These are phyloP conservation scores for Parochlus steinenii DNA, from an alignment of 2,888 invertebrate species.

Conservation along the genomic window DNA sequence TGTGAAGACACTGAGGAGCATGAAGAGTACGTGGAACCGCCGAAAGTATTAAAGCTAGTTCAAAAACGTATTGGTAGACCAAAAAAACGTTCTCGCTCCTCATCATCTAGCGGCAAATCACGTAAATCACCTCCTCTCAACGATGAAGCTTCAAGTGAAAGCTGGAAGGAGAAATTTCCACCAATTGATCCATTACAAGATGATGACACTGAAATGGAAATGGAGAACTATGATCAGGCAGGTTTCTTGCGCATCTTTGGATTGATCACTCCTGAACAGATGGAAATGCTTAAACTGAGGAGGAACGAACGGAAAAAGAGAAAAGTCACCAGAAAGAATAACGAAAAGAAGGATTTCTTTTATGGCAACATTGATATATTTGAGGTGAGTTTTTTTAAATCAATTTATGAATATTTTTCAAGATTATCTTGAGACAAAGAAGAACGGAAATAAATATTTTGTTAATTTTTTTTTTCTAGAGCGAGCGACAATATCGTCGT, in stretches of 20 bases:
- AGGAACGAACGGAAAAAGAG: conserved; percentile 27
- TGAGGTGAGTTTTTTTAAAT: conserved; percentile 12
- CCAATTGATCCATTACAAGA: conserved; percentile 17
- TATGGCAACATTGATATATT: conserved; percentile 24
- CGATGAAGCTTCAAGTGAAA: conserved; percentile 19
- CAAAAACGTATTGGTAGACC: too few species aligned
- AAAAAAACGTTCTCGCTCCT: too few species aligned
- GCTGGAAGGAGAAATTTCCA: conserved; percentile 15
- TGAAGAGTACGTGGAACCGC: background rate
- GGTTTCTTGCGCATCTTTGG: conserved; percentile 23
- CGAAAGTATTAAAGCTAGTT: conserved; percentile 7
- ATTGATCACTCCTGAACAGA: conserved; percentile 23
- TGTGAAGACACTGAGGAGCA: background rate
- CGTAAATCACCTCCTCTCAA: conserved; percentile 13
- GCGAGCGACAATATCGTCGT: too few species aligned
- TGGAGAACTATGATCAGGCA: conserved; percentile 21
- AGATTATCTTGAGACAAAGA: too few species aligned
- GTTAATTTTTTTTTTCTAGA: too few species aligned
- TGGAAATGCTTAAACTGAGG: conserved; percentile 23
- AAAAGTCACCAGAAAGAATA: conserved; percentile 23
- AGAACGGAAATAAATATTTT: too few species aligned
- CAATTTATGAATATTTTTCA: too few species aligned
- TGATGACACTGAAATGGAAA: too few species aligned
- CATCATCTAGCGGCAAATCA: conserved; percentile 7
- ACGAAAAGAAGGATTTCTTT: conserved; percentile 26